These are phyloP conservation scores for Drosophila nasuta DNA, from an alignment of 1,140 invertebrate species.

Conservation along the genomic window DNA sequence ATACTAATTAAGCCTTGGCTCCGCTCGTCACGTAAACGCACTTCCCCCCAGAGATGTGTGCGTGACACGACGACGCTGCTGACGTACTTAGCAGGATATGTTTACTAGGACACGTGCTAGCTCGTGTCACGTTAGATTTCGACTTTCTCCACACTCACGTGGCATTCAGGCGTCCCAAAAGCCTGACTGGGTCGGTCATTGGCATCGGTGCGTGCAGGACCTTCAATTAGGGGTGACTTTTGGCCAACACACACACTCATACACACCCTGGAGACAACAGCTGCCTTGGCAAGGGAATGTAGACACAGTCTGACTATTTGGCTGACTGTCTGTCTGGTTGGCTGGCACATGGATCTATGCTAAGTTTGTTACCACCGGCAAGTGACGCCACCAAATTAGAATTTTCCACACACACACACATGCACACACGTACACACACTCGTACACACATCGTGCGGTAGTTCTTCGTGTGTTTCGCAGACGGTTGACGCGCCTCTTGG, in stretches of 20 bases:
- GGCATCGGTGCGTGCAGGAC: conserved; percentile 38
- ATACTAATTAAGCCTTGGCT: conserved; percentile 60
- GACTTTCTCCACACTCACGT: conserved; percentile 1
- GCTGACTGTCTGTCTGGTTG: conserved; percentile 32
- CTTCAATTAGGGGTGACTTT: conserved; percentile 49
- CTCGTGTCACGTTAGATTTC: conserved; percentile 7
- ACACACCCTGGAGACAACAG: conserved; percentile 29
- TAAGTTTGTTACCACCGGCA: conserved; percentile 54
- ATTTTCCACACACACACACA: conserved; percentile 43
- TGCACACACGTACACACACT: conserved; percentile 6
- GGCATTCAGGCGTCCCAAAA: conserved; percentile 30
- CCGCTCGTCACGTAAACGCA: conserved; percentile 56
- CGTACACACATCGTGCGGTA: not conserved
- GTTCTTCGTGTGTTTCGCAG: conserved; percentile 12
- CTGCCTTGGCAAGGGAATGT: conserved; percentile 19
- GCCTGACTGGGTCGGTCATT: conserved; percentile 41
- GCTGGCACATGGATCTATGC: conserved; percentile 45
- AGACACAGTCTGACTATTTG: conserved; percentile 45
- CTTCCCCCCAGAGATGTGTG: conserved; percentile 15
- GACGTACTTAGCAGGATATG: conserved; percentile 11
- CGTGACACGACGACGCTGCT: conserved; percentile 23
- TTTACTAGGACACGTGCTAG: not conserved
- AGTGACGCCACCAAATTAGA: conserved; percentile 75
- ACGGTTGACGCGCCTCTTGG: conserved; percentile 37
- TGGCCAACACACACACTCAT: conserved; percentile 28